Evolutionary conservation across 2,113 vertebrate genomes (phyloP).

Genomic region (Cryptomyrus ogoouensis): DNA sequence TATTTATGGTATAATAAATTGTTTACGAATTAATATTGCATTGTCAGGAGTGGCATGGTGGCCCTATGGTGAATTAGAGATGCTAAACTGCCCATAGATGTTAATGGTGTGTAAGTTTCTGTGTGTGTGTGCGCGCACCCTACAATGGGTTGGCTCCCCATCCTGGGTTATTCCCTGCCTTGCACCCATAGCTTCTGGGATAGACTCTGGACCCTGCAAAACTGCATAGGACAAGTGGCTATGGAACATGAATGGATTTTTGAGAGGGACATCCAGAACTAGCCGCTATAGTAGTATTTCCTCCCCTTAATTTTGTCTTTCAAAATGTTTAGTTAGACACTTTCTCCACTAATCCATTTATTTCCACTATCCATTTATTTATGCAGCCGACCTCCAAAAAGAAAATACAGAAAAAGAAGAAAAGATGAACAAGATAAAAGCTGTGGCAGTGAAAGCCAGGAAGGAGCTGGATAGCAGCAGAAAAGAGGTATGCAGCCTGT

Average conservation of each 20-base stretch:
- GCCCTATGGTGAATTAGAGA: not conserved
- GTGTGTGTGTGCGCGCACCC: not conserved
- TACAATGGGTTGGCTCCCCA: not conserved
- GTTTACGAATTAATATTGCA: not conserved
- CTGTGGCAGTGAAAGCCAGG: conserved; percentile 89
- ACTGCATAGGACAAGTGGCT: no score
- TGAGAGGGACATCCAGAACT: not conserved
- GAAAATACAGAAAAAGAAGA: conserved; percentile 74
- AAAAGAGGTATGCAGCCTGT: conserved; percentile 72
- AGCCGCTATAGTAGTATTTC: not conserved
- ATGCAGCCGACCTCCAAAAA: conserved; percentile 52
- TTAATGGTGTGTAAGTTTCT: no score
- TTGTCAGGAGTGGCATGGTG: not conserved
- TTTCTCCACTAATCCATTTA: not conserved
- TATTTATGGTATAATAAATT: not conserved
- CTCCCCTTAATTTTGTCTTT: not conserved
- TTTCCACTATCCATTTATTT: not conserved
- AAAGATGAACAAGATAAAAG: conserved; percentile 86
- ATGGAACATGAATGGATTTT: not conserved
- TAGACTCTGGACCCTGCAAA: not conserved
- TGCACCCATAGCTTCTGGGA: not conserved
- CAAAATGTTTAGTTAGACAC: not conserved
- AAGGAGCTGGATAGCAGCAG: conserved; percentile 82
- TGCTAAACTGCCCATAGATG: not conserved
- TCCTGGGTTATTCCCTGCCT: not conserved